Evolutionary conservation across 2,888 invertebrate genomes (phyloP).

Genomic region (Latrodectus elegans): DNA sequence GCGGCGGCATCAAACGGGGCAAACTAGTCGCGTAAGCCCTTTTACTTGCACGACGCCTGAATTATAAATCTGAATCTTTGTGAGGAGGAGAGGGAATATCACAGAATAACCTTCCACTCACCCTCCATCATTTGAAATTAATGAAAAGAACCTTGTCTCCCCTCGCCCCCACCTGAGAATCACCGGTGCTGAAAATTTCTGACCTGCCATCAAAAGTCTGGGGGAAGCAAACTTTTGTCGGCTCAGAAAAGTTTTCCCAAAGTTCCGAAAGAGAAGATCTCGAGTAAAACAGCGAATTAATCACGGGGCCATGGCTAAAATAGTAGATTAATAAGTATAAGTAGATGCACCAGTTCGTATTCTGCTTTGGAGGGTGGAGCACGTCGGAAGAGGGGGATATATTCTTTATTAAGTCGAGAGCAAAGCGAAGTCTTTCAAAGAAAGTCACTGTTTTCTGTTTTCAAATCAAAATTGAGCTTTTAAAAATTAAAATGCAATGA

Average conservation of each 20-base stretch:
- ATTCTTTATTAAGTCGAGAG: neutral
- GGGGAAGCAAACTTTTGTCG: conserved; percentile 24
- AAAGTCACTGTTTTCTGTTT: neutral
- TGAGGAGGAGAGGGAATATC: neutral
- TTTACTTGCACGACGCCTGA: neutral
- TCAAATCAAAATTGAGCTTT: too few relatives aligned
- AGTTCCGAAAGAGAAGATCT: neutral
- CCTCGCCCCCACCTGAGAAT: neutral
- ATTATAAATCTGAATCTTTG: conserved; percentile 1
- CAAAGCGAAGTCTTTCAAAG: neutral
- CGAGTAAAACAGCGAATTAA: conserved; percentile 42
- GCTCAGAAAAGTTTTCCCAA: neutral
- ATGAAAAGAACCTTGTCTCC: neutral
- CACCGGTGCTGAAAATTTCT: conserved; percentile 35
- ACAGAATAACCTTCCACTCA: neutral
- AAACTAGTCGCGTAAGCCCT: neutral
- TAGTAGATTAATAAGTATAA: conserved; percentile 57
- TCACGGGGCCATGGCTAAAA: conserved; percentile 40
- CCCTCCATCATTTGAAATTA: neutral
- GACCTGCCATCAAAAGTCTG: neutral
- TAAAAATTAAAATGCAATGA: too few relatives aligned
- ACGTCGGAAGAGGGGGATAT: neutral
- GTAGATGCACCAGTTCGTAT: conserved; percentile 12
- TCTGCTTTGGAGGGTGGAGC: neutral
- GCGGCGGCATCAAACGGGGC: neutral